These are phyloP conservation scores for Podargus strigoides DNA, from an alignment of 2,797 vertebrate species.

Conservation along the genomic window DNA sequence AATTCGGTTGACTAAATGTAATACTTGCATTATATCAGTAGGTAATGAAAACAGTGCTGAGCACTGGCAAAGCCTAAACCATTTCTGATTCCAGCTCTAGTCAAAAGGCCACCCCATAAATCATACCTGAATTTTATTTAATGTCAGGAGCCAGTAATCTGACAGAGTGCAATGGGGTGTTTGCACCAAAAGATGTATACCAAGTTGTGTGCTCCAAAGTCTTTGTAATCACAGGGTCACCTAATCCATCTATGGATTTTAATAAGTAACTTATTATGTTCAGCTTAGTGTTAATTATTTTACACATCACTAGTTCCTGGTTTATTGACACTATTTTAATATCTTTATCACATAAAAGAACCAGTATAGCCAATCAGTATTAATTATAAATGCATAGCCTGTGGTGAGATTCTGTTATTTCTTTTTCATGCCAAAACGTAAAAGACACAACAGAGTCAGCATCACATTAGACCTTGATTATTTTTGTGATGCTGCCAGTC, in stretches of 20 bases:
- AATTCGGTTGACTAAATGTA: constrained; percentile 78
- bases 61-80: constrained; percentile 56
- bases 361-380: background rate
- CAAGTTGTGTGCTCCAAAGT: constrained; percentile 75
- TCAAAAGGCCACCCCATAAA: constrained; percentile 75
- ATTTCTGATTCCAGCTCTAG: constrained; percentile 71
- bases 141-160: constrained; percentile 68
- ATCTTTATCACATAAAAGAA: constrained; percentile 59
- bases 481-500: background rate
- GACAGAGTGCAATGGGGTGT: constrained; percentile 65
- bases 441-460: background rate
- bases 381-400: background rate
- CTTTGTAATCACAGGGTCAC: constrained; percentile 76
- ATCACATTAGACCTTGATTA: background rate
- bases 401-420: constrained; percentile 3
- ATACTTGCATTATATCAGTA: constrained; percentile 67
- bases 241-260: constrained; percentile 83
- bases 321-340: constrained; percentile 62
- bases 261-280: constrained; percentile 88
- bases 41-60: constrained; percentile 73
- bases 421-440: constrained; percentile 6
- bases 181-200: constrained; percentile 77
- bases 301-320: constrained; percentile 69
- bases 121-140: constrained; percentile 75
- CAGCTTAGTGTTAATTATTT: constrained; percentile 84